Evolutionary conservation across 2,113 vertebrate species (phyloP).

Genomic region (Podilymbus podiceps): DNA sequence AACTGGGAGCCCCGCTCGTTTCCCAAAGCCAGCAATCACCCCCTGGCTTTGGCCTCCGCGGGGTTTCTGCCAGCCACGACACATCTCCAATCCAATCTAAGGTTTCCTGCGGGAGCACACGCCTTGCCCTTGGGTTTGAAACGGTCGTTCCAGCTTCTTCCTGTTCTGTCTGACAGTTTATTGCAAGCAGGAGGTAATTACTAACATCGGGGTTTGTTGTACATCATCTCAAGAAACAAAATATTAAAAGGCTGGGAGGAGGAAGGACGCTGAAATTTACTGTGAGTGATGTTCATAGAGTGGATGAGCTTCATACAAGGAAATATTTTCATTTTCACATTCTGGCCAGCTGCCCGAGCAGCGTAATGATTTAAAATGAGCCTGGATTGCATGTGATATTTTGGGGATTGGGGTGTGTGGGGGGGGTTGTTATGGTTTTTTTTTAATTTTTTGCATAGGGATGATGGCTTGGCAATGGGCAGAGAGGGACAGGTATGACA

Average conservation of each 20-base stretch:
- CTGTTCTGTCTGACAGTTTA: not conserved
- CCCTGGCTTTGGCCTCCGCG: not conserved
- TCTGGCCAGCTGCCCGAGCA: not conserved
- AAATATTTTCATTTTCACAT: not conserved
- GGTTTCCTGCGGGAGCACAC: not conserved
- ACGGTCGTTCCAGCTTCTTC: not conserved
- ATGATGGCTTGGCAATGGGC: not conserved
- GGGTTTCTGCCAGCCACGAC: too few relatives aligned
- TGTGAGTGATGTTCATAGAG: not conserved
- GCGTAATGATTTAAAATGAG: not conserved
- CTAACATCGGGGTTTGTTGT: not conserved
- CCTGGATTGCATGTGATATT: not conserved
- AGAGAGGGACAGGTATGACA: not conserved
- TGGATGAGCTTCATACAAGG: not conserved
- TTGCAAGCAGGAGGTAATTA: not conserved
- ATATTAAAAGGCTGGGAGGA: not conserved
- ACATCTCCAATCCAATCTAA: not conserved
- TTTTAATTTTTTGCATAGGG: not conserved
- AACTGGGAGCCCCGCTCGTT: not conserved
- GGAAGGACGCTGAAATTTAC: not conserved
- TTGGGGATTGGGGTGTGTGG: too few relatives aligned
- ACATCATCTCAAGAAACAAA: not conserved
- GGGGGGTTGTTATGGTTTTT: too few relatives aligned
- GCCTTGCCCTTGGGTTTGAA: not conserved
- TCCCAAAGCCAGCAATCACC: not conserved